Evolutionary conservation across 2,113 vertebrate genomes (phyloP).

Genomic region (Ranitomeya imitator): DNA sequence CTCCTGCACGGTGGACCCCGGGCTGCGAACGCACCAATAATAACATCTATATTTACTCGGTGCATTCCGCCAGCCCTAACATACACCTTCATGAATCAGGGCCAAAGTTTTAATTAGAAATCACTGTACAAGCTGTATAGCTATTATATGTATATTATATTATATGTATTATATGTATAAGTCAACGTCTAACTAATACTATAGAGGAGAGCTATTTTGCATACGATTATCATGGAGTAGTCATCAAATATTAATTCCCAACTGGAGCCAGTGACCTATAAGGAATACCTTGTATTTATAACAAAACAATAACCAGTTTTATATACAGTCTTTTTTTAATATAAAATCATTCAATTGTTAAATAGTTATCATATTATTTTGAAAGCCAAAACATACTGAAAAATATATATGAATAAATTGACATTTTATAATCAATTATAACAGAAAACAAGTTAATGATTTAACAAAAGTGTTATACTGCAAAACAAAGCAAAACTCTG

Average conservation of each 20-base stretch:
- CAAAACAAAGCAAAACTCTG: constrained; percentile 50
- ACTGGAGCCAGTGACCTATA: background rate
- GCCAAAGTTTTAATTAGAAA: too few relatives aligned
- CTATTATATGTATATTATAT: too few relatives aligned
- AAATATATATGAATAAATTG: constrained; percentile 53
- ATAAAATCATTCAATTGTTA: constrained; percentile 53
- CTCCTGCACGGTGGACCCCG: too few relatives aligned
- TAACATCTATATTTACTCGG: too few relatives aligned
- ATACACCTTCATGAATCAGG: too few relatives aligned
- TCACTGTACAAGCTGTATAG: too few relatives aligned
- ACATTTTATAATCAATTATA: constrained; percentile 41
- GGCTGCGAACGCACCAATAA: too few relatives aligned
- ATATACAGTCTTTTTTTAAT: constrained; percentile 37
- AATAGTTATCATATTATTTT: constrained; percentile 45
- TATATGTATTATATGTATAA: too few relatives aligned
- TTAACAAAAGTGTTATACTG: constrained; percentile 27
- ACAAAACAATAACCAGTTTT: constrained; percentile 1
- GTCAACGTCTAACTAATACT: too few relatives aligned
- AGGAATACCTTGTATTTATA: background rate
- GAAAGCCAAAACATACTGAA: constrained; percentile 53
- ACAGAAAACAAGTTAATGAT: constrained; percentile 26
- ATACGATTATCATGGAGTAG: too few relatives aligned
- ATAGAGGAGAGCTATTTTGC: too few relatives aligned
- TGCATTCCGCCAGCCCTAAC: too few relatives aligned
- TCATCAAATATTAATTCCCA: background rate